Evolutionary conservation across 2,888 invertebrate species (phyloP).

Genomic region (Drosophila yooni): DNA sequence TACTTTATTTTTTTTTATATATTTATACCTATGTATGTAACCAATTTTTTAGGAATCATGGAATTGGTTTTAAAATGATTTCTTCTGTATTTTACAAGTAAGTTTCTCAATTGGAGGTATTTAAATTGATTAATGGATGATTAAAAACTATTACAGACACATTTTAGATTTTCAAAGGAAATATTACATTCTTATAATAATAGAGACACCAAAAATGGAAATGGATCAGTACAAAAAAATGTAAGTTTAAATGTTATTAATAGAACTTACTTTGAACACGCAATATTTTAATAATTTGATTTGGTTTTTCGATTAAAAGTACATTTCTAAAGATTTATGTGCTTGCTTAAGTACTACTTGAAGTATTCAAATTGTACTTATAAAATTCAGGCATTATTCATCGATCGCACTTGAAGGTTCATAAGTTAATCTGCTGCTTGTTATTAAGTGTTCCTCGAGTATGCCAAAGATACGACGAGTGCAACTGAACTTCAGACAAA

Average conservation of each 20-base stretch:
- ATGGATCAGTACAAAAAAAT: background rate
- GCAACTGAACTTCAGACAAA: slow-evolving; percentile 36
- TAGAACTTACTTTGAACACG: background rate
- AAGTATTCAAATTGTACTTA: background rate
- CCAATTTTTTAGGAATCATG: background rate
- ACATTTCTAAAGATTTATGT: background rate
- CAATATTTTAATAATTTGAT: background rate
- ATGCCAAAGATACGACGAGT: slow-evolving; percentile 36
- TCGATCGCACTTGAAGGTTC: background rate
- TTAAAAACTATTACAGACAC: background rate
- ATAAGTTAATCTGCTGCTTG: slow-evolving; percentile 7
- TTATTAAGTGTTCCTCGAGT: slow-evolving; percentile 9
- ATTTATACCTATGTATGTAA: background rate
- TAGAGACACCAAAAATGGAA: background rate
- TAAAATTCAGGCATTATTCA: background rate
- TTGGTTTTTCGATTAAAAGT: background rate
- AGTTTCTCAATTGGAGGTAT: background rate
- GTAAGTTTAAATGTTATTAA: background rate
- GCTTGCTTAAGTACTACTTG: background rate
- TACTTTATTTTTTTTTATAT: background rate
- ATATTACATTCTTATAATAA: background rate
- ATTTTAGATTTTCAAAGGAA: background rate
- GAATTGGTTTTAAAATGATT: background rate
- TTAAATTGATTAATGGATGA: background rate
- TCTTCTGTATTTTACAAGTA: background rate